Evolutionary conservation across 2,888 invertebrate genomes (phyloP).

Genomic region (Synergus umbraculus): DNA sequence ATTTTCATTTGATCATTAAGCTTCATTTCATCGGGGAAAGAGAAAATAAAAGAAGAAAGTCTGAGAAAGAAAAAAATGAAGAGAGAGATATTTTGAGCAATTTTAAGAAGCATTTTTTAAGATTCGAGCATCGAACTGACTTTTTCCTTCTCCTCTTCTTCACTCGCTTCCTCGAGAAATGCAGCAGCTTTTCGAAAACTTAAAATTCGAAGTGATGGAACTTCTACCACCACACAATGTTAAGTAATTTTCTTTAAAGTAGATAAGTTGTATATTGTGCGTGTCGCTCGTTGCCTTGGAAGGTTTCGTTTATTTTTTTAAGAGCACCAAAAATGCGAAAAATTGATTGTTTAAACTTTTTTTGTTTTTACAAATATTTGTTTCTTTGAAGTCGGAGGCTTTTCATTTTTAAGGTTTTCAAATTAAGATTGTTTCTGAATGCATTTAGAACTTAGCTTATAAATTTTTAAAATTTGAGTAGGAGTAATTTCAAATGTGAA

Average conservation of each 20-base stretch:
- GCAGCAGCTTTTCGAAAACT: conserved; percentile 22
- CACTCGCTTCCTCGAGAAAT: conserved; percentile 38
- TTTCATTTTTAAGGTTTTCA: neutral
- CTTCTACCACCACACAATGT: neutral
- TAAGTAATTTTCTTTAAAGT: conserved; percentile 14
- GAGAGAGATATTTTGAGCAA: neutral
- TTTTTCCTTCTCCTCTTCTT: conserved; percentile 36
- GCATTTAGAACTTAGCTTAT: too few species aligned
- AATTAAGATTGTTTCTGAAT: neutral
- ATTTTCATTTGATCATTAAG: conserved; percentile 1
- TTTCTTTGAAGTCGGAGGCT: neutral
- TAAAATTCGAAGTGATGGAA: neutral
- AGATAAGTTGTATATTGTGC: neutral
- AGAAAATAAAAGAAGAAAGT: neutral
- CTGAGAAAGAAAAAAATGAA: neutral
- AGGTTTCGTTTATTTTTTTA: conserved; percentile 22
- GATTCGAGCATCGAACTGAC: neutral
- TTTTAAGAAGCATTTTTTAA: neutral
- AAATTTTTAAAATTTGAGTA: too few species aligned
- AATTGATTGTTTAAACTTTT: neutral
- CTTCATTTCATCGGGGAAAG: conserved; percentile 7
- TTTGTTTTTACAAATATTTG: neutral
- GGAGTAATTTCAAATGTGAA: neutral
- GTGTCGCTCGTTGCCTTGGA: conserved; percentile 25
- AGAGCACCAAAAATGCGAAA: neutral